Percentiles rank a stretch among this genome's conserved stretches.
These are phyloP conservation scores for Eubasilissa regina DNA, from an alignment of 1,140 invertebrate genomes.

Conservation along the genomic window DNA sequence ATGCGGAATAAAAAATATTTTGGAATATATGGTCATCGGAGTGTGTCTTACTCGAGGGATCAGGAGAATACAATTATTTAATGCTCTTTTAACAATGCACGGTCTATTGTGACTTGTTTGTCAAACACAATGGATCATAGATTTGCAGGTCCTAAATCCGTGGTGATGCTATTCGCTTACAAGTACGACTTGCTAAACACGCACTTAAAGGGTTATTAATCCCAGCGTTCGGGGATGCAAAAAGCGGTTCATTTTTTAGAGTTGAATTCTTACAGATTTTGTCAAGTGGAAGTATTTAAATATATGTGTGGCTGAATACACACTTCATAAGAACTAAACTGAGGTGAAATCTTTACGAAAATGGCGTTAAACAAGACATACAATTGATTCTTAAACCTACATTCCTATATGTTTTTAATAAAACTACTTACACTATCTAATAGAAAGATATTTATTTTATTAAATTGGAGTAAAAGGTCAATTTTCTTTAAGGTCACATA, in stretches of 20 bases:
- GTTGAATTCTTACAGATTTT: not conserved
- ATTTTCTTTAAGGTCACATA: too few relatives aligned
- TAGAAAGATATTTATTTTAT: too few relatives aligned
- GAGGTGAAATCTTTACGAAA: too few relatives aligned
- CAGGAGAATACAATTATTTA: conserved; percentile 18
- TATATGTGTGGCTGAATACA: too few relatives aligned
- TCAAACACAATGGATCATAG: conserved; percentile 15
- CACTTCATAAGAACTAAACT: too few relatives aligned
- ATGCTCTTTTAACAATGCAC: conserved; percentile 28
- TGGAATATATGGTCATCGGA: not conserved
- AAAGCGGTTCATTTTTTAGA: not conserved
- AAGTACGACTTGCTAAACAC: conserved; percentile 28
- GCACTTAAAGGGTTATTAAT: conserved; percentile 35
- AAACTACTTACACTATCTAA: too few relatives aligned
- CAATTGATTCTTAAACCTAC: too few relatives aligned
- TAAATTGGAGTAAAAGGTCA: too few relatives aligned
- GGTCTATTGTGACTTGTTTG: conserved; percentile 17
- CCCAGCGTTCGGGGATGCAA: not conserved
- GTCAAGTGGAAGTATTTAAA: conserved; percentile 28
- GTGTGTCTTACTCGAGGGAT: not conserved
- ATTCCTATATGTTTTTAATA: too few relatives aligned
- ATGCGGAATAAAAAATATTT: conserved; percentile 3
- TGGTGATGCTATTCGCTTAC: not conserved
- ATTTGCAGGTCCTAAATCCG: conserved; percentile 33
- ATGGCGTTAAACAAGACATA: too few relatives aligned